Percentiles rank a stretch among this genome's conserved stretches.
Evolutionary conservation across 2,113 vertebrate genomes (phyloP).

Genomic region (Nycticorax nycticorax): DNA sequence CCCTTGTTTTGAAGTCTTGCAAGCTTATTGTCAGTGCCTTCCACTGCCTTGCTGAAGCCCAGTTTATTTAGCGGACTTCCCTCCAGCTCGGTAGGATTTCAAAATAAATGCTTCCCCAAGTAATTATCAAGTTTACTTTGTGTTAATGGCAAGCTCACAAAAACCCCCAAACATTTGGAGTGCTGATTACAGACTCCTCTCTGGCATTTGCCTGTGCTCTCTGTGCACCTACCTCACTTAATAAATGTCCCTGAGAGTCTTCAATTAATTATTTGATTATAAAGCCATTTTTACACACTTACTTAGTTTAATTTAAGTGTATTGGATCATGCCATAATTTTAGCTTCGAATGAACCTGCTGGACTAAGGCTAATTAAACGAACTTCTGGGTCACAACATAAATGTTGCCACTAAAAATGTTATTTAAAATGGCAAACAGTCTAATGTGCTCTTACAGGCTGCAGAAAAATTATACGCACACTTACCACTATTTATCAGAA

Average conservation of each 20-base stretch:
- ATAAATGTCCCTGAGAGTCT: constrained; percentile 34
- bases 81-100: rapidly evolving
- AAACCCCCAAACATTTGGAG: not conserved
- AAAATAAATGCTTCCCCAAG: not conserved
- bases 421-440: not conserved
- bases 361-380: constrained; percentile 68
- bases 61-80: not conserved
- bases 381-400: constrained; percentile 66
- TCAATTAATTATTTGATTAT: constrained; percentile 75
- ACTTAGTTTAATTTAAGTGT: constrained; percentile 71
- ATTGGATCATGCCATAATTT: constrained; percentile 62
- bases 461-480: not conserved
- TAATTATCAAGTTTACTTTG: not conserved
- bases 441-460: not conserved
- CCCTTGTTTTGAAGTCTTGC: not conserved
- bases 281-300: constrained; percentile 62
- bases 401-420: not conserved
- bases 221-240: constrained; percentile 23
- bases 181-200: not conserved
- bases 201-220: not conserved
- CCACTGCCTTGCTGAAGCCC: not conserved
- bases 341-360: constrained; percentile 58
- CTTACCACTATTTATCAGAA: not conserved
- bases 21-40: not conserved
- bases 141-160: constrained; percentile 1